These are phyloP conservation scores for Sipha maydis DNA, from an alignment of 2,888 invertebrate species.

Conservation along the genomic window DNA sequence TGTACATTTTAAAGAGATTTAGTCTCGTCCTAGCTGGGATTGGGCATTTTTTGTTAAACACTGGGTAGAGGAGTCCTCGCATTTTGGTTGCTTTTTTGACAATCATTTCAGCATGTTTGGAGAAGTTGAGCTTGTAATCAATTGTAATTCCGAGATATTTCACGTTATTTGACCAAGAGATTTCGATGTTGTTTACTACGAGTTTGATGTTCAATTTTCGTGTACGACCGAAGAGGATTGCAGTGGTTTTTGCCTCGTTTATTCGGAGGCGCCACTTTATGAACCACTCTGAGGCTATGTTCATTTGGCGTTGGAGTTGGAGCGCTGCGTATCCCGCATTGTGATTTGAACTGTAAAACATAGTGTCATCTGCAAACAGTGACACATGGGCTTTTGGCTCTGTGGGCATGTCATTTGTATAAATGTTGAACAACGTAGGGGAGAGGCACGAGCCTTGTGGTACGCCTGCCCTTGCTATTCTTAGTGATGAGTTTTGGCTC, in stretches of 20 bases:
- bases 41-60: too few species aligned
- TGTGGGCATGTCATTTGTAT: slow-evolving; percentile 21
- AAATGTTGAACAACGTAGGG: slow-evolving; percentile 31
- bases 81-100: neutral
- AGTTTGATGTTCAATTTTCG: too few species aligned
- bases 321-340: neutral
- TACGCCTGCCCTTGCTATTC: neutral
- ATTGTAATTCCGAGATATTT: too few species aligned
- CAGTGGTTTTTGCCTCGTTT: too few species aligned
- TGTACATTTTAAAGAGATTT: too few species aligned
- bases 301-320: neutral
- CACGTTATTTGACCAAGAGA: neutral
- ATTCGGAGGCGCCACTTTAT: neutral
- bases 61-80: too few species aligned
- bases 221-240: too few species aligned
- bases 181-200: neutral
- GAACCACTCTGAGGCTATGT: neutral
- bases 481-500: neutral
- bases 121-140: neutral
- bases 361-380: slow-evolving; percentile 41
- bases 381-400: neutral
- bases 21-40: too few species aligned
- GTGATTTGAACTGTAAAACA: neutral
- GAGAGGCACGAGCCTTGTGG: slow-evolving; percentile 28
- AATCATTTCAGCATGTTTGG: neutral